Conservation (phyloP, 2,113 vertebrate species). For the Salvelinus fontinalis region DNA sequence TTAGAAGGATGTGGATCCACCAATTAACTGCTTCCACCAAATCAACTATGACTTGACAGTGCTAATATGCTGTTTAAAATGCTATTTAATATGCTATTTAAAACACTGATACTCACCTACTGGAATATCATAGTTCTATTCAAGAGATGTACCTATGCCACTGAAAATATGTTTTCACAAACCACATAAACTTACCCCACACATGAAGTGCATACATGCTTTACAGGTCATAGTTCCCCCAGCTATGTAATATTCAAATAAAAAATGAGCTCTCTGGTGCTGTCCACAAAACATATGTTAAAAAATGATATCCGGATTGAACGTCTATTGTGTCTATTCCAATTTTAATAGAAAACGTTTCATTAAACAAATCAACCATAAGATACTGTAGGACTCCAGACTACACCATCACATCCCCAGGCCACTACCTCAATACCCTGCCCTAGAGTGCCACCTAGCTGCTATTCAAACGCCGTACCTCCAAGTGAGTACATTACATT, state of each 20-base stretch:
- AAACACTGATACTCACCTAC: neutral
- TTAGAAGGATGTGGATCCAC: neutral
- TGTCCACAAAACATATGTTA: conserved; percentile 31
- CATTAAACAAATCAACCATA: conserved; percentile 66
- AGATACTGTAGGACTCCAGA: conserved; percentile 54
- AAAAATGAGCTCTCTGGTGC: conserved; percentile 22
- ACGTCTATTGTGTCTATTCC: conserved; percentile 45
- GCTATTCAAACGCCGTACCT: conserved; percentile 31
- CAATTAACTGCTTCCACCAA: neutral
- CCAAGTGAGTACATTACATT: conserved; percentile 34
- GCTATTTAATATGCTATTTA: neutral
- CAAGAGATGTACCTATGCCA: neutral
- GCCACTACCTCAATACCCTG: conserved; percentile 26
- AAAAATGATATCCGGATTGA: conserved; percentile 56
- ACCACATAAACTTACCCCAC: no score
- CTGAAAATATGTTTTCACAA: neutral
- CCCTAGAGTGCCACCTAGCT: conserved; percentile 69
- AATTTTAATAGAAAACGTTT: conserved; percentile 70
- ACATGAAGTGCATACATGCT: neutral
- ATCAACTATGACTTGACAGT: neutral
- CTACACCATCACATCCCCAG: conserved; percentile 58
- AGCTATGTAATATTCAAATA: conserved; percentile 19
- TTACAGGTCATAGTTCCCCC: neutral
- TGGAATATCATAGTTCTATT: neutral
- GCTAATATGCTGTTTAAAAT: neutral